Conservation (phyloP, 2,797 vertebrate genomes). For the Manis javanica region DNA sequence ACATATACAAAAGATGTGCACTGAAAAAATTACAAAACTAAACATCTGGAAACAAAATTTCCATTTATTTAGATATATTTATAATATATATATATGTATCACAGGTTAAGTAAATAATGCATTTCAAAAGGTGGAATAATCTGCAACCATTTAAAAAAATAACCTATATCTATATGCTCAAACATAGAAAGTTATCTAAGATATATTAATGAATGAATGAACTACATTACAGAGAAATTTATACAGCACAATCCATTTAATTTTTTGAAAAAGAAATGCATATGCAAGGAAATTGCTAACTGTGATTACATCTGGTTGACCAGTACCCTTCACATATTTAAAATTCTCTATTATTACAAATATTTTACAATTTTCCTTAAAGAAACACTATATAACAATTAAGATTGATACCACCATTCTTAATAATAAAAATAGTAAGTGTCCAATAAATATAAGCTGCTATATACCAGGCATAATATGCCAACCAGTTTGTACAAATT, state of each 20-base stretch:
- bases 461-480: not conserved
- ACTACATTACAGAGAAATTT: not conserved
- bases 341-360: slow-evolving; percentile 40
- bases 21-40: not conserved
- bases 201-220: slow-evolving; percentile 10
- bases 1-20: not conserved
- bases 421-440: slow-evolving; percentile 11
- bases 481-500: not conserved
- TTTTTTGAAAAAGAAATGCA: not conserved
- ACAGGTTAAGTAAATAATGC: not conserved
- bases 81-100: not conserved
- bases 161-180: not conserved
- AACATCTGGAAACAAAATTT: not conserved
- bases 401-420: slow-evolving; percentile 13
- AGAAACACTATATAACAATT: slow-evolving; percentile 6
- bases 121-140: slow-evolving; percentile 38
- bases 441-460: not conserved
- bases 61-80: not conserved
- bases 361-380: slow-evolving; percentile 39
- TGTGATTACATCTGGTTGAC: not conserved
- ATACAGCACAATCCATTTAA: not conserved
- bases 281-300: not conserved
- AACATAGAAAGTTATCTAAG: not conserved
- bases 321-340: not conserved
- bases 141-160: slow-evolving; percentile 11